Base-by-base conservation (phyloP, 2,797 vertebrate genomes). In the Philypnodon macrostomus region DNA sequence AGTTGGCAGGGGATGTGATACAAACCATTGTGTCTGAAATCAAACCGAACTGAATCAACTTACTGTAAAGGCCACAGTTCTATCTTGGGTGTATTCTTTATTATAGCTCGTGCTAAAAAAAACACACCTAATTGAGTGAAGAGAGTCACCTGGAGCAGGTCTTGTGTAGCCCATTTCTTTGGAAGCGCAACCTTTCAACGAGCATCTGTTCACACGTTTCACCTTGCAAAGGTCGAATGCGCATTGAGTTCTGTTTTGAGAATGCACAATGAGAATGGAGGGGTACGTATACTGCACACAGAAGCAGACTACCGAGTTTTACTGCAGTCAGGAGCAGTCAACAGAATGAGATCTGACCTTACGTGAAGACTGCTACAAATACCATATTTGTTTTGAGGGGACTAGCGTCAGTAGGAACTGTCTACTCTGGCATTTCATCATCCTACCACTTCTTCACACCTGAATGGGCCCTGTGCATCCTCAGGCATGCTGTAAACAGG, bases 101-200 rank as follows among this genome's bases (percentile, higher is more conserved):
- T 37, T 49, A 71, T 55, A 15, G 47, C 29, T 13, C 8, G n/a
- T 46, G 63, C 7, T 2, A 3, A 6, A 45, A 56, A 57, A 67
- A 73, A 61, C 46, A 53, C 26, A 63, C 30, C 46, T 59, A 67
- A 73, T 11, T 57, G 63, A 57, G 34, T 37, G 49, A 63, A 70
- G 70, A 67, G 23, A 77, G 46, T 77, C 67, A 67, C 68, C 30
- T 52, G 62, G 53, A 71, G 17, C 18, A 48, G 53, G 31, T 46
- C 46, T 47, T 9, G 42, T 24, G 17, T 18, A 26, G 26, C 19
- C n/a, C n/a, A n/a, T n/a, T n/a, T n/a, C n/a, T n/a, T n/a, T n/a
- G n/a, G n/a, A n/a, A 7, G 30, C 16, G 23, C 29, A 53, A 46
- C 35, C 65, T 57, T 71, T 67, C 30, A 23, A 17, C 23, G 10